phyloP scores from a whole-genome alignment of 2,113 vertebrate species.

The Megaceryle maxima region DNA sequence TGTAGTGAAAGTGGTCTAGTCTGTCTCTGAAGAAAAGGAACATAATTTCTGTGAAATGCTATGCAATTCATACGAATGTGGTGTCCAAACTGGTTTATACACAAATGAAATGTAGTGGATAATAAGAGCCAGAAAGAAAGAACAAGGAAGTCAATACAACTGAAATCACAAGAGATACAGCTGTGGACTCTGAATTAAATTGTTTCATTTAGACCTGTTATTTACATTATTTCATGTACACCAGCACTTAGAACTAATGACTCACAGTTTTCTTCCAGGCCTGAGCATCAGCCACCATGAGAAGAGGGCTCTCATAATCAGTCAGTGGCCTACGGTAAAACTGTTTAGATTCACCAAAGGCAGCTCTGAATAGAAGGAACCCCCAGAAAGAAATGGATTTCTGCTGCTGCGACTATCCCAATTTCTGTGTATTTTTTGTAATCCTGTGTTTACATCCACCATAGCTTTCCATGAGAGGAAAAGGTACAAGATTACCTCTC shows the following conservation, averaged over 20 bases:
- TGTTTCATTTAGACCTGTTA: not conserved
- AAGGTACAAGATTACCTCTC: not conserved
- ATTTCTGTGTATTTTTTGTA: not conserved
- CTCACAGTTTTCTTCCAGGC: not conserved
- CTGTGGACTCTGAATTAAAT: not conserved
- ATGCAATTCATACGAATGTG: not conserved
- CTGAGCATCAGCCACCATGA: not conserved
- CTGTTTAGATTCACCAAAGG: not conserved
- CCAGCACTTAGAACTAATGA: not conserved
- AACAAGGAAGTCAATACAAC: slow-evolving; percentile 11
- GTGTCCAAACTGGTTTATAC: not conserved
- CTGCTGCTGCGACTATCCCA: not conserved
- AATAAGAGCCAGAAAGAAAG: not conserved
- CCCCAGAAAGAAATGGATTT: not conserved
- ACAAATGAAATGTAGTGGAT: not conserved
- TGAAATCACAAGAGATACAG: slow-evolving; percentile 17
- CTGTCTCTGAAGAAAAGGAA: not conserved
- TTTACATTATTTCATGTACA: not conserved
- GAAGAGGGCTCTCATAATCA: not conserved
- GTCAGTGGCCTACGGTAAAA: not conserved
- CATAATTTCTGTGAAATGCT: not conserved
- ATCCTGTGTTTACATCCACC: not conserved
- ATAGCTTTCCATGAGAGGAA: not conserved
- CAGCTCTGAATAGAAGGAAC: not conserved
- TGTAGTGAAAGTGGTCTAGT: not conserved